phyloP scores from a whole-genome alignment of 2,888 invertebrate genomes.

The Adelphocoris suturalis region DNA sequence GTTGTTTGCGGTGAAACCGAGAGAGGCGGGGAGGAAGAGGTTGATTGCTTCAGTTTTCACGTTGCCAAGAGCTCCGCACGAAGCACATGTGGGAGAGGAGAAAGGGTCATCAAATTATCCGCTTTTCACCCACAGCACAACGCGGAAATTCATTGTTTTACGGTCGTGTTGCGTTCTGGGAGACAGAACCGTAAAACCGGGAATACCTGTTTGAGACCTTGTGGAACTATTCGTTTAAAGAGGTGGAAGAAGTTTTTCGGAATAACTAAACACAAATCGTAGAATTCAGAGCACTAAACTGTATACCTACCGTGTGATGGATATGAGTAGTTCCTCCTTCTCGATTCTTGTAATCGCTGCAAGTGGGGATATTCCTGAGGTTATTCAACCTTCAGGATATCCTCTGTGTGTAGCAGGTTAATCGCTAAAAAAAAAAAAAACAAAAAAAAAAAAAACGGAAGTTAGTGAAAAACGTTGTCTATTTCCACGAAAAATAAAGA shows the following conservation, averaged over 20 bases:
- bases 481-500: too few relatives aligned
- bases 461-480: too few relatives aligned
- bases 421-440: too few relatives aligned
- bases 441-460: too few relatives aligned
- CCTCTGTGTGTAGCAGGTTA: too few relatives aligned
- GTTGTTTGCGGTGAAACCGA: constrained; percentile 1
- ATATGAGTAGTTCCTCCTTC: too few relatives aligned
- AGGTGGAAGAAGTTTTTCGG: background rate
- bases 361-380: too few relatives aligned
- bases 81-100: background rate
- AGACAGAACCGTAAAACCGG: background rate
- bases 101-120: constrained; percentile 32
- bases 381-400: too few relatives aligned
- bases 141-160: constrained; percentile 30
- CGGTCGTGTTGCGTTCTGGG: constrained; percentile 7
- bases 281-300: background rate
- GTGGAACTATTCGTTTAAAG: background rate
- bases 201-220: background rate
- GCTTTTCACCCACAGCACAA: background rate
- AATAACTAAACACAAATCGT: background rate
- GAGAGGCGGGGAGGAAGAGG: background rate
- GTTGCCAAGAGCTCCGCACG: background rate
- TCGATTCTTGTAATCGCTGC: too few relatives aligned
- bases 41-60: constrained; percentile 32
- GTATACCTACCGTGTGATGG: too few relatives aligned